Base-by-base conservation (phyloP, 2,797 vertebrate species). In the Cottoperca gobio region DNA sequence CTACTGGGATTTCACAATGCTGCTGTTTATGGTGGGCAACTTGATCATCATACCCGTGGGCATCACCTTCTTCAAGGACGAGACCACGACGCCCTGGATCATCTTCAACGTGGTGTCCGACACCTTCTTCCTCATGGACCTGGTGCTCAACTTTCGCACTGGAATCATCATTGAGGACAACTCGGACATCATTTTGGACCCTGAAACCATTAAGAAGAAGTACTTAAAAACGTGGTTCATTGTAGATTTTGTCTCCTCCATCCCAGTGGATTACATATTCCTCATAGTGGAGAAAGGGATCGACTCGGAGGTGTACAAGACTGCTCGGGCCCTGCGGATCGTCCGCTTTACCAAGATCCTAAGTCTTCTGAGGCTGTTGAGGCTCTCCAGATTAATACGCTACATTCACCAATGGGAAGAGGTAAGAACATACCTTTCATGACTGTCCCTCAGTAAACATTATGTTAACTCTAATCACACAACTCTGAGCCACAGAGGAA, bases 1-100 rank as follows among this genome's bases (percentile, higher is more conserved):
- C 95, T 99, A 99, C 92, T 99, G 98, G 98, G 98, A 99, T 92
- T 98, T 99, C 95, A 97, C 97, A 2, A 99, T 99, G 98, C 94
- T 99, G 85, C 94, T 99, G 46, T 98, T 99, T 90, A 99, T 99
- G 98, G 97, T 99, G 84, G 97, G 98, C 39, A 99, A 99, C 92
- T 95, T 99, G 88, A 99, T 99, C 93, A 97, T 99, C 93, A 99
- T 99, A 79, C 98, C 98, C 0, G 98, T 99, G 84, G 97, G 98
- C 86, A 99, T 99, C 95, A 99, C 98, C 71, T 99, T 99, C 96
- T 99, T 99, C 94, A 99, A 99, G 89, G 98, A 99, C 0, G 98
- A 99, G 94, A 99, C 97, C 89, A 99, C 97, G 0, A 97, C 97
- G 0, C 97, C 97, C 5, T 99, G 98, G 98, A 99, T 99, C 75